A percentile compares a stretch with the other conserved stretches of the same genome.
Conservation (phyloP, 2,888 invertebrate species). For the Pelosia muscerda region DNA sequence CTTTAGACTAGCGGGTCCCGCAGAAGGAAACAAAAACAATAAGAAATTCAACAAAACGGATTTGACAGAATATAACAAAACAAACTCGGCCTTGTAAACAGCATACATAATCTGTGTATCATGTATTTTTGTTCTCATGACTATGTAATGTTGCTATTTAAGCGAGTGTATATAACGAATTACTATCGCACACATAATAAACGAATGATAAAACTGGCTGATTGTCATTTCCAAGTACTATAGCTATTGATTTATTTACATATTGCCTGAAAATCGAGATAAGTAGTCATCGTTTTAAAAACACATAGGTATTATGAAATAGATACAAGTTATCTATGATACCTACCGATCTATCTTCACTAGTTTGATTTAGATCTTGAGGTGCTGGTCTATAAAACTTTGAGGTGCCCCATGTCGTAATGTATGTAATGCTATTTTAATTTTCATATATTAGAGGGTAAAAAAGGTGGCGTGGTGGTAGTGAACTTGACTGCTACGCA, state of each 20-base stretch:
- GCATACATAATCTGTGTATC: slow-evolving; percentile 2
- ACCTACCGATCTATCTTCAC: neutral
- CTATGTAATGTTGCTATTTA: neutral
- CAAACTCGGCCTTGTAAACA: neutral
- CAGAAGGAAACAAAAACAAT: neutral
- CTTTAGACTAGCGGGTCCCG: neutral
- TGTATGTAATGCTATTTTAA: too few species aligned
- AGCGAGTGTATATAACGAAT: slow-evolving; percentile 2
- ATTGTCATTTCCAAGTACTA: slow-evolving; percentile 6
- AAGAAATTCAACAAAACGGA: neutral
- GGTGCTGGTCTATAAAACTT: too few species aligned
- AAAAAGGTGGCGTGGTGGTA: too few species aligned
- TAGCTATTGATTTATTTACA: slow-evolving; percentile 4
- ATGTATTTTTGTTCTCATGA: neutral
- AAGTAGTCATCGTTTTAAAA: neutral
- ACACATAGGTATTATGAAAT: neutral
- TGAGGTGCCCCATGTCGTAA: too few species aligned
- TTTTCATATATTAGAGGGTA: too few species aligned
- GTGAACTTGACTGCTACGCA: too few species aligned
- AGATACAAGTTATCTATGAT: neutral
- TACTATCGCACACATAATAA: slow-evolving; percentile 35
- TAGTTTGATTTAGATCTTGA: too few species aligned
- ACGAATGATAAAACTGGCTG: slow-evolving; percentile 38
- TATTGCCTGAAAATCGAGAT: neutral
- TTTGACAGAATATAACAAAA: slow-evolving; percentile 1